Percentiles rank a stretch among this genome's conserved stretches.
Conservation (phyloP, 1,140 invertebrate species). For the Drosophila pachea region DNA sequence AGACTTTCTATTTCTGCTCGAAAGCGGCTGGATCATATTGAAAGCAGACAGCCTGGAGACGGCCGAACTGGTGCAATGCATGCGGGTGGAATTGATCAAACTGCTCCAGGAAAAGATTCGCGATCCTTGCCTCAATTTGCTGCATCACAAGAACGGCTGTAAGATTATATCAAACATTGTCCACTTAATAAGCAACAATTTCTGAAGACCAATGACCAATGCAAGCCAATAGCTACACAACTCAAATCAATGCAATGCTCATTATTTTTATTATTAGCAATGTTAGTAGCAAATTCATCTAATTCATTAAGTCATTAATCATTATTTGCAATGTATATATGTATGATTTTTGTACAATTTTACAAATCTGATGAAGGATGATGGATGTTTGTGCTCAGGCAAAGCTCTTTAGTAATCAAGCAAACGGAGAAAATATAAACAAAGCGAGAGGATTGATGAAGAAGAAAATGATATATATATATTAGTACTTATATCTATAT, state of each 20-base stretch:
- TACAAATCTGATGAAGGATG: too few species aligned
- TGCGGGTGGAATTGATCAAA: constrained; percentile 86
- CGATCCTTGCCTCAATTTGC: constrained; percentile 87
- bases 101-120: constrained; percentile 90
- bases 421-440: too few species aligned
- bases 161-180: constrained; percentile 90
- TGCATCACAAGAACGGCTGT: constrained; percentile 87
- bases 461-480: too few species aligned
- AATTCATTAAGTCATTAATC: too few species aligned
- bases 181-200: constrained; percentile 69
- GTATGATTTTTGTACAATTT: too few species aligned
- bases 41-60: constrained; percentile 87
- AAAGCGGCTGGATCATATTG: constrained; percentile 92
- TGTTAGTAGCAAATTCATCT: too few species aligned
- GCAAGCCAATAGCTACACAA: constrained; percentile 8
- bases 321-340: too few species aligned
- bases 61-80: constrained; percentile 87
- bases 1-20: constrained; percentile 86
- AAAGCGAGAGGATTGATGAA: too few species aligned
- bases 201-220: constrained; percentile 33
- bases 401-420: too few species aligned
- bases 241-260: not conserved
- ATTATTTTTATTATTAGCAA: too few species aligned
- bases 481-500: too few species aligned
- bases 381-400: too few species aligned